A percentile compares a stretch with the other conserved stretches of the same genome.
Evolutionary conservation across 2,113 vertebrate genomes (phyloP).

Genomic region (Elgaria multicarinata): DNA sequence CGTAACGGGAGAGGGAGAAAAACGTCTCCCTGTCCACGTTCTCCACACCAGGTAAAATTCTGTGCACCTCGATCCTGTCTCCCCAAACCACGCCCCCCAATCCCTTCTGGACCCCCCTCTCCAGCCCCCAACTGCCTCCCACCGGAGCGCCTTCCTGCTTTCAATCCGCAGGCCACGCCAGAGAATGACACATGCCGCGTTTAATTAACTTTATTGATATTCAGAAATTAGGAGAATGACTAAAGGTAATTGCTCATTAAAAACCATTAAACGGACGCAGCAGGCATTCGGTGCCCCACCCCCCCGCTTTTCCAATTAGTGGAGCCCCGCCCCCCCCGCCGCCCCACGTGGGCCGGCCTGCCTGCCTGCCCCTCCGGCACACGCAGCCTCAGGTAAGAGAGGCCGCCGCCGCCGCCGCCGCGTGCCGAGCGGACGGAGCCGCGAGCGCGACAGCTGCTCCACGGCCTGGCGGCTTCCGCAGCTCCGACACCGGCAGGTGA

Average conservation of each 20-base stretch:
- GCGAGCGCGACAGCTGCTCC: not conserved
- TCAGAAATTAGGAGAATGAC: constrained; percentile 87
- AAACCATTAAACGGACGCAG: constrained; percentile 82
- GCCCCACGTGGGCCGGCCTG: not conserved
- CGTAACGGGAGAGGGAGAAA: no score
- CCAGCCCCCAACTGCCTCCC: no score
- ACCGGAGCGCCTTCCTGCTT: not conserved
- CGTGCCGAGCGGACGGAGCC: not conserved
- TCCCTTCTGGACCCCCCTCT: not conserved
- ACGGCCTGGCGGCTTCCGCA: no score
- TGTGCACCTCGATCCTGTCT: no score
- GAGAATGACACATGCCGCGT: constrained; percentile 77
- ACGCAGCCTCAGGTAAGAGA: no score
- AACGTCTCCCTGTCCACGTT: no score
- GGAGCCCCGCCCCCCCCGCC: not conserved
- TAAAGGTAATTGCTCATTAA: constrained; percentile 87
- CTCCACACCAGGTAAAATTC: no score
- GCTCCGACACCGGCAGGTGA: no score
- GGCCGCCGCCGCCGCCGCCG: not conserved
- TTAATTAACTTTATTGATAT: constrained; percentile 92
- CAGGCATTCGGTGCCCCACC: constrained; percentile 58
- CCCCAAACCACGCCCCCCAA: no score
- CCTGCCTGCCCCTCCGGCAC: rapidly evolving
- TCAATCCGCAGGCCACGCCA: constrained; percentile 14
- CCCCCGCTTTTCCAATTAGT: not conserved